Evolutionary conservation across 2,797 vertebrate species (phyloP).

Genomic region (Lutjanus campechanus): DNA sequence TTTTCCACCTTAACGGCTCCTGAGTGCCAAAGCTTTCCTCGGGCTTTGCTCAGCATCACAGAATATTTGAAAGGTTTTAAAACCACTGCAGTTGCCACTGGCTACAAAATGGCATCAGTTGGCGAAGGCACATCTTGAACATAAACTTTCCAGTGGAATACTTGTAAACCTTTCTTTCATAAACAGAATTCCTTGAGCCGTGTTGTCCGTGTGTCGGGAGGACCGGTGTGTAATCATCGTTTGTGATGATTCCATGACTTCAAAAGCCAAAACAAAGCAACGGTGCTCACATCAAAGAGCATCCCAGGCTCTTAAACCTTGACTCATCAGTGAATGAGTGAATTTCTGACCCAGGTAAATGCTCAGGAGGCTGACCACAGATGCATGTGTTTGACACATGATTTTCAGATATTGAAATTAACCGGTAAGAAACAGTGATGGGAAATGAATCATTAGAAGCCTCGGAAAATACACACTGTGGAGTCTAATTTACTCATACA

Average conservation of each 20-base stretch:
- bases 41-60: slow-evolving; percentile 46
- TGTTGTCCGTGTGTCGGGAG: slow-evolving; percentile 50
- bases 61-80: slow-evolving; percentile 54
- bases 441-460: background rate
- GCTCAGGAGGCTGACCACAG: slow-evolving; percentile 42
- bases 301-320: slow-evolving; percentile 62
- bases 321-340: slow-evolving; percentile 66
- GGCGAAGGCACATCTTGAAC: slow-evolving; percentile 69
- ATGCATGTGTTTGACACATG: slow-evolving; percentile 72
- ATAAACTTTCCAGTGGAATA: slow-evolving; percentile 67
- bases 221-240: slow-evolving; percentile 57
- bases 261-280: slow-evolving; percentile 74
- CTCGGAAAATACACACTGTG: background rate
- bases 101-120: slow-evolving; percentile 54
- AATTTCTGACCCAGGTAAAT: slow-evolving; percentile 69
- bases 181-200: slow-evolving; percentile 75
- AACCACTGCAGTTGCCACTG: slow-evolving; percentile 54
- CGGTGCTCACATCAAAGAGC: slow-evolving; percentile 65
- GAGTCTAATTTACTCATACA: background rate
- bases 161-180: slow-evolving; percentile 76
- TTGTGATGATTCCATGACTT: slow-evolving; percentile 72
- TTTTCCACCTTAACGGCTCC: slow-evolving; percentile 45
- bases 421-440: background rate
- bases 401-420: slow-evolving; percentile 43
- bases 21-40: background rate